Conservation (phyloP, 2,113 vertebrate genomes). For the Meriones unguiculatus region DNA sequence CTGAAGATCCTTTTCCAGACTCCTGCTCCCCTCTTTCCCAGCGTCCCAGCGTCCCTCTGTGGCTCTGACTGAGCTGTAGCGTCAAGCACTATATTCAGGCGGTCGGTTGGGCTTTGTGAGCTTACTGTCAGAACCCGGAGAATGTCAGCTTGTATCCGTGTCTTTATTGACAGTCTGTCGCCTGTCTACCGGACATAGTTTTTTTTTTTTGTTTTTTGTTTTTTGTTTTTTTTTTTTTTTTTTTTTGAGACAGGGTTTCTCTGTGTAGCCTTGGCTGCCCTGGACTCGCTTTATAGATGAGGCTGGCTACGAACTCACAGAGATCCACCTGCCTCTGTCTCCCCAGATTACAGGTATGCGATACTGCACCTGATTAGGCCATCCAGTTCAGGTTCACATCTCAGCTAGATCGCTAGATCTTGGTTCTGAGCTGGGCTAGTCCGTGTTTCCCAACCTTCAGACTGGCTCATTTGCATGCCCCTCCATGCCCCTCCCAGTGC, state of each 20-base stretch:
- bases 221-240: too few relatives aligned
- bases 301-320: too few relatives aligned
- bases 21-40: not conserved
- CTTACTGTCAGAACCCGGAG: not conserved
- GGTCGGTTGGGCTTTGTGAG: not conserved
- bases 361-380: not conserved
- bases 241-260: too few relatives aligned
- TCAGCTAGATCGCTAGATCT: not conserved
- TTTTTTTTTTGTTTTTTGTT: not conserved
- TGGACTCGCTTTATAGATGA: too few relatives aligned
- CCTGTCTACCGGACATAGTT: not conserved
- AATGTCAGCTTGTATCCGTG: fast-evolving
- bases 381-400: fast-evolving
- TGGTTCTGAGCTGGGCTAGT: not conserved
- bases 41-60: not conserved
- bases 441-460: not conserved
- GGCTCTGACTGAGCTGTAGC: not conserved
- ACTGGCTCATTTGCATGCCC: too few relatives aligned
- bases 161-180: not conserved
- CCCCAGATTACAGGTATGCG: too few relatives aligned
- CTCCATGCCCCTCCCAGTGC: fast-evolving
- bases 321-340: too few relatives aligned
- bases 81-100: not conserved
- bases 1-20: not conserved
- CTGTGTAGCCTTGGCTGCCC: too few relatives aligned